Conservation (phyloP, 1,140 invertebrate genomes). For the Drosophila pallidifrons region DNA sequence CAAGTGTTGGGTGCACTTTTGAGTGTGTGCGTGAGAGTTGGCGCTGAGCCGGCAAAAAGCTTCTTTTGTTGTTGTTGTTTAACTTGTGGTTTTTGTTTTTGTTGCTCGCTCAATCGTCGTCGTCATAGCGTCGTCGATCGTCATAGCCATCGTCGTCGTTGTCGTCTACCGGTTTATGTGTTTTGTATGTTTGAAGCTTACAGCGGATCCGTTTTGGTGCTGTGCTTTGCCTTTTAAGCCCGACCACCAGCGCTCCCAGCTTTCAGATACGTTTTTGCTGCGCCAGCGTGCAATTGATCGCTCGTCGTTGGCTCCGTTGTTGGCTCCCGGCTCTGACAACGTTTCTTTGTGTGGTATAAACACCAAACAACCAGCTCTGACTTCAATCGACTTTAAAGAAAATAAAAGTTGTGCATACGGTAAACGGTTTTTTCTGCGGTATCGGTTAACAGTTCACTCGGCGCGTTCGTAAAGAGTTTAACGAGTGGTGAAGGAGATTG, state of each 20-base stretch:
- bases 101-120: neutral
- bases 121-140: neutral
- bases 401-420: slow-evolving; percentile 6
- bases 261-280: slow-evolving; percentile 83
- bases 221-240: slow-evolving; percentile 80
- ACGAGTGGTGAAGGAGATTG: slow-evolving; percentile 29
- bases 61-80: slow-evolving; percentile 34
- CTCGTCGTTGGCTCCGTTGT: slow-evolving; percentile 23
- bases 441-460: slow-evolving; percentile 45
- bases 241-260: slow-evolving; percentile 59
- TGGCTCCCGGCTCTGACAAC: slow-evolving; percentile 26
- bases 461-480: slow-evolving; percentile 37
- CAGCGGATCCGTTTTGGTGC: slow-evolving; percentile 71
- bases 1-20: slow-evolving; percentile 29
- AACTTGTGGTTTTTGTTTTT: slow-evolving; percentile 7
- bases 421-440: slow-evolving; percentile 22
- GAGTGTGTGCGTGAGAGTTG: slow-evolving; percentile 30
- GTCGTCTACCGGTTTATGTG: slow-evolving; percentile 47
- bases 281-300: slow-evolving; percentile 61
- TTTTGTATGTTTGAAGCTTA: slow-evolving; percentile 42
- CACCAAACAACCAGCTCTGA: neutral
- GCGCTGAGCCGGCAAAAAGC: slow-evolving; percentile 49
- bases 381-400: neutral
- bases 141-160: neutral
- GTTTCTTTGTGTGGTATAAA: slow-evolving; percentile 29